phyloP scores from a whole-genome alignment of 2,797 vertebrate species.

The Nannoperca obscura region DNA sequence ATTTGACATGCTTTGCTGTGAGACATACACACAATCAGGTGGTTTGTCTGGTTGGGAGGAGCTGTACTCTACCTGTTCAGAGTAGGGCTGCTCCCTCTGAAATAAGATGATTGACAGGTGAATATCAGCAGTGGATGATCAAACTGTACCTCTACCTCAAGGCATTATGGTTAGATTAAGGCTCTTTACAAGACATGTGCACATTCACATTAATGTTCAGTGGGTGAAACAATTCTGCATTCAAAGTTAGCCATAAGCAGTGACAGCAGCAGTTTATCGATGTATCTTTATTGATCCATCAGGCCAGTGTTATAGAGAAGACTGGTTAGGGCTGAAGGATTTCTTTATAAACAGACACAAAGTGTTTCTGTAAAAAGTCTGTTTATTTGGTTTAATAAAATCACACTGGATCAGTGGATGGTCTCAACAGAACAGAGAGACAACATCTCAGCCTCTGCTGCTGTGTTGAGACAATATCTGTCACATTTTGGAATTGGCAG shows the following conservation, averaged over 20 bases:
- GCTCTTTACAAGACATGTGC: slow-evolving; percentile 39
- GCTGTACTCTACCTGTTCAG: slow-evolving; percentile 88
- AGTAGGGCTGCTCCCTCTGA: slow-evolving; percentile 88
- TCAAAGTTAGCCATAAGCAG: slow-evolving; percentile 55
- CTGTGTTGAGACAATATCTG: slow-evolving; percentile 35
- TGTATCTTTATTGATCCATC: background rate
- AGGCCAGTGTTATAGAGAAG: slow-evolving; percentile 7
- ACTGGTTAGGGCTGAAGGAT: background rate
- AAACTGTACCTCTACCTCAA: slow-evolving; percentile 54
- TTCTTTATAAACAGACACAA: background rate
- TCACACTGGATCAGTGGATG: slow-evolving; percentile 1
- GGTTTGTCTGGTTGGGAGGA: slow-evolving; percentile 75
- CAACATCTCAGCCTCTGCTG: slow-evolving; percentile 11
- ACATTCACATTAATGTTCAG: slow-evolving; percentile 55
- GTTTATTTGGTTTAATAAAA: slow-evolving; percentile 10
- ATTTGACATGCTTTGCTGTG: slow-evolving; percentile 81
- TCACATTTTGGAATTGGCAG: slow-evolving; percentile 23
- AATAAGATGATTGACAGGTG: slow-evolving; percentile 86
- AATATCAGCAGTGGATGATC: slow-evolving; percentile 76
- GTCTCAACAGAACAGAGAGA: background rate
- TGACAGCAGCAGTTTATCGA: slow-evolving; percentile 7
- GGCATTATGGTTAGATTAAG: slow-evolving; percentile 56
- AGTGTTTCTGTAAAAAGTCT: background rate
- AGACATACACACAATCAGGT: slow-evolving; percentile 71
- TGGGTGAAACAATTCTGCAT: slow-evolving; percentile 43